Evolutionary conservation across 2,797 vertebrate species (phyloP), one percentile per base, ranked within the genome.

Genomic region (Phaenicophaeus curvirostris): DNA sequence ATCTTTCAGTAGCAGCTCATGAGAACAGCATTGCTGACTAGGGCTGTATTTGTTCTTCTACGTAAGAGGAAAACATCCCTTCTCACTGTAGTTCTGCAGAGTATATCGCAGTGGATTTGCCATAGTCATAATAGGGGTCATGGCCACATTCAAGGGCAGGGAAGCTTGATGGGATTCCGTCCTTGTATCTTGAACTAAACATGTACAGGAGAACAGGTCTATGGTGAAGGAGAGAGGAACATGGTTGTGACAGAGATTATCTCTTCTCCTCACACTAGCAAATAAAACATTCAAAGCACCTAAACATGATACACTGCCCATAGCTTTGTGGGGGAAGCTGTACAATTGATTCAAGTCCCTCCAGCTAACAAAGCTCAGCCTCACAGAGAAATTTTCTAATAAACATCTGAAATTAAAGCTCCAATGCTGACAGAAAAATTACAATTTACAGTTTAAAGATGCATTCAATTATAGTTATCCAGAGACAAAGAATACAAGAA

Each of bases 351-450:
- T 96, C 88, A 71, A 90, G 84, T 85, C 83, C 86, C 89, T 95
- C 65, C 79, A 94, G 85, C 88, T 95, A 95, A 85, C 73, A 95
- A 90, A 95, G 91, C 72, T 77, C 92, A 81, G 77, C 27, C 69
- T 96, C 59, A 65, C 85, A 81, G 73, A 92, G 92, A 95, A 95
- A 92, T 95, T 93, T 94, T 95, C 93, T 96, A 96, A 95, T 93
- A 96, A 95, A 93, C 96, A 95, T 84, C 91, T 87, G 92, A 97
- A 96, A 96, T 94, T 93, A 96, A 95, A 97, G 80, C 73, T 92
- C 86, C 76, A 59, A 61, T 73, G 90, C 96, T 96, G 91, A 97
- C 96, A 97, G 93, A 92, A 95, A 97, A 97, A 96, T 96, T 93
- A 96, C 90, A 95, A 97, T 97, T 90, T 97, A 90, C 79, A 83